Percentiles rank a stretch among this genome's conserved stretches.
These are phyloP conservation scores for Galeopterus variegatus DNA, from an alignment of 2,113 vertebrate genomes.

Conservation along the genomic window DNA sequence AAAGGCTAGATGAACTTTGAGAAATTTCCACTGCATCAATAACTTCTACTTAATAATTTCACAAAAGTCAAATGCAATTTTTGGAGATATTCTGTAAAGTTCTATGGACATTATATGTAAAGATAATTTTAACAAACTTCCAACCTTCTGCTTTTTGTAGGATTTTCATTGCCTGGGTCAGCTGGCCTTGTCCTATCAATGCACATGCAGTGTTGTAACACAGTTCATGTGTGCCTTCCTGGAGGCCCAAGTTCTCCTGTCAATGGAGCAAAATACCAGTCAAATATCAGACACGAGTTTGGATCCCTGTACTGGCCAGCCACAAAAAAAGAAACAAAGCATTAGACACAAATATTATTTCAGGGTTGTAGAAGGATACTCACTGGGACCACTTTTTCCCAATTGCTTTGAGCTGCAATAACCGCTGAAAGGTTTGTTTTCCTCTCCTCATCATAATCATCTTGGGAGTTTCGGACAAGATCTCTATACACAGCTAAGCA, in stretches of 20 bases:
- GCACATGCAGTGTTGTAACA: slow-evolving; percentile 97
- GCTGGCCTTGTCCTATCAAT: slow-evolving; percentile 95
- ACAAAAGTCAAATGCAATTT: slow-evolving; percentile 38
- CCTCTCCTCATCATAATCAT: slow-evolving; percentile 99
- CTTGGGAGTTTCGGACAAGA: slow-evolving; percentile 98
- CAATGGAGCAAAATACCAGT: slow-evolving; percentile 69
- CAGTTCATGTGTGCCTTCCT: slow-evolving; percentile 96
- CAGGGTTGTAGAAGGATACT: slow-evolving; percentile 70
- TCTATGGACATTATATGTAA: neutral
- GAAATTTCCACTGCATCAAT: neutral
- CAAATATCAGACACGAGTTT: slow-evolving; percentile 1
- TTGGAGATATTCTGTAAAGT: slow-evolving; percentile 27
- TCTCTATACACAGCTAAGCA: slow-evolving; percentile 96
- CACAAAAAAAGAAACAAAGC: no score
- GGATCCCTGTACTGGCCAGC: no score
- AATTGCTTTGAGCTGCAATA: slow-evolving; percentile 95
- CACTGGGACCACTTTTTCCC: slow-evolving; percentile 94
- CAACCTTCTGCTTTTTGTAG: slow-evolving; percentile 96
- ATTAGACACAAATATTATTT: neutral
- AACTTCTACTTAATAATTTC: slow-evolving; percentile 39
- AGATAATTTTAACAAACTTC: slow-evolving; percentile 68
- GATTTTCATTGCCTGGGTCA: slow-evolving; percentile 94
- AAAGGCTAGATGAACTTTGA: neutral
- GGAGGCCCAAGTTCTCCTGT: slow-evolving; percentile 96
- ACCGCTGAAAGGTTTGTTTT: slow-evolving; percentile 99